A percentile compares a stretch with the other conserved stretches of the same genome.
Conservation (phyloP, 2,113 vertebrate genomes). For the Plotosus lineatus region DNA sequence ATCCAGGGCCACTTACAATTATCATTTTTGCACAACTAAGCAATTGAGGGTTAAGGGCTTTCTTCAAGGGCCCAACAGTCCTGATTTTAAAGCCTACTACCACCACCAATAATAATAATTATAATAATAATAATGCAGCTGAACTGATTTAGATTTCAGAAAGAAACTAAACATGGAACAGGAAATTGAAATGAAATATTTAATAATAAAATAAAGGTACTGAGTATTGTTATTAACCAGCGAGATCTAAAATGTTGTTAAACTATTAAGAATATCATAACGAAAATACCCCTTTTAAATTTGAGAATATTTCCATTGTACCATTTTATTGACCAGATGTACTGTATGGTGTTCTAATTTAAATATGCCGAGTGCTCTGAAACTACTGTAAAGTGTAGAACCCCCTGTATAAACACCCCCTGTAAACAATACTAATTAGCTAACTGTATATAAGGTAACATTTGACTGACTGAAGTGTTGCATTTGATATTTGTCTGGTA, state of each 20-base stretch:
- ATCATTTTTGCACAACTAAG: no score
- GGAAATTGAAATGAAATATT: neutral
- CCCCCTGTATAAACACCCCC: neutral
- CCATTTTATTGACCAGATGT: neutral
- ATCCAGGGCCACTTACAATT: no score
- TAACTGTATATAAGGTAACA: neutral
- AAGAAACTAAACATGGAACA: neutral
- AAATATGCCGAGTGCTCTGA: neutral
- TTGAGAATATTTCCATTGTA: neutral
- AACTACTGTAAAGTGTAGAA: slow-evolving; percentile 20
- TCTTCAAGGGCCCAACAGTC: no score
- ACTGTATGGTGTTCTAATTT: slow-evolving; percentile 43
- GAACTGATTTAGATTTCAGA: neutral
- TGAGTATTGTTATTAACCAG: neutral
- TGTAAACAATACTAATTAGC: slow-evolving; percentile 11
- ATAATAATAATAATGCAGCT: neutral
- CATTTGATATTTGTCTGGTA: slow-evolving; percentile 40
- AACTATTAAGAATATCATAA: neutral
- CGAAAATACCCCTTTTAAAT: neutral
- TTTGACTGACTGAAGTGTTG: neutral
- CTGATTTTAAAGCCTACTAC: no score
- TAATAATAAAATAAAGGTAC: neutral
- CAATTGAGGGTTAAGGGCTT: no score
- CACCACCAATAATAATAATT: no score
- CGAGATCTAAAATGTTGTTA: neutral